Evolutionary conservation across 2,797 vertebrate species (phyloP), one percentile per base, ranked within the genome.

Genomic region (Tachyglossus aculeatus): DNA sequence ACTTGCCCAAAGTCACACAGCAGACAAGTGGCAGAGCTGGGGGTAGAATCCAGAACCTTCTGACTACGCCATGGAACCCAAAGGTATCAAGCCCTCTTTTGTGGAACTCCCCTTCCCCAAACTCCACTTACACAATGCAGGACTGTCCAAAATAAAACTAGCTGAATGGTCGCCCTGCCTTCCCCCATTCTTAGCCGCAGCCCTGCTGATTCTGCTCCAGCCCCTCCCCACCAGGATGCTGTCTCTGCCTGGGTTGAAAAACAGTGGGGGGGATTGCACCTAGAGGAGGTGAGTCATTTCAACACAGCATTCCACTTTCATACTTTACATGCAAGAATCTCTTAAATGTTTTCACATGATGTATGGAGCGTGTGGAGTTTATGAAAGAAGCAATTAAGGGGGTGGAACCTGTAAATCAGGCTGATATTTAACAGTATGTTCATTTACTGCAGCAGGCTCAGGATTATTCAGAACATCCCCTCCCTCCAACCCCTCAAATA

Each of bases 361-460:
- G 14, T 59, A 62, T 78, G 36, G 40, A 75, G 76, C 52, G 38
- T 51, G 60, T 24, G 59, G 64, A 67, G 56, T 78, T 86, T 80
- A 77, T 77, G 70, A 80, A 89, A 83, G 73, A 86, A 78, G 37
- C 32, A 77, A 71, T 85, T 72, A 82, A 67, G 34, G 74, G 53
- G 37, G 65, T 15, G 21, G 38, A 62, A 39, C 32, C 38, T 79
- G 34, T 77, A 74, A 80, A 74, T 83, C 80, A 71, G 68, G 39
- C 43, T 86, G 65, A 63, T 71, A 57, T 67, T 86, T 82, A 60
- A 82, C 86, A 77, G 51, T 38, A 40, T 44, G 33, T 19, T 81
- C 58, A 15, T 81, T 83, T 74, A 63, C 45, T 67, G 9, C n/a
- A 41, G 24, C 22, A 64, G 40, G 52, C 13, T 44, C 66, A 4